Percentiles rank a stretch among this genome's conserved stretches.
phyloP scores from a whole-genome alignment of 2,888 invertebrate species.

The Drosophila rubida region DNA sequence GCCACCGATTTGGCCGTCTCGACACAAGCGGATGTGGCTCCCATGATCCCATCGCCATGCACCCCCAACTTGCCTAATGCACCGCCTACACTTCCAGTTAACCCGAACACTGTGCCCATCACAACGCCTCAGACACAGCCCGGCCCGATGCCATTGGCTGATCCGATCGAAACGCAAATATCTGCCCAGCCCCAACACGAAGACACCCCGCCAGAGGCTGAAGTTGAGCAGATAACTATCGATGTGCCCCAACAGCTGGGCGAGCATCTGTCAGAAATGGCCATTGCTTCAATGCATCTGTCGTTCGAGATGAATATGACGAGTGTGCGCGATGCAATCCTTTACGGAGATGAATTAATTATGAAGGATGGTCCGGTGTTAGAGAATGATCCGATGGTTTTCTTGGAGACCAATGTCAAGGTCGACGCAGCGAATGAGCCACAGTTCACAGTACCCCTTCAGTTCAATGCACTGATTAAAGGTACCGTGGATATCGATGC shows the following conservation, averaged over 20 bases:
- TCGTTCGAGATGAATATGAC: constrained; percentile 81
- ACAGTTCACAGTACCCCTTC: constrained; percentile 59
- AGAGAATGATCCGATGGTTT: constrained; percentile 44
- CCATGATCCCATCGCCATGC: constrained; percentile 21
- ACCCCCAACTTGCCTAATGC: constrained; percentile 17
- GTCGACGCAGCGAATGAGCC: constrained; percentile 18
- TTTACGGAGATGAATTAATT: constrained; percentile 5
- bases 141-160: constrained; percentile 14
- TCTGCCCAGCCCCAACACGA: constrained; percentile 10
- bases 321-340: constrained; percentile 67
- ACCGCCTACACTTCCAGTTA: constrained; percentile 7
- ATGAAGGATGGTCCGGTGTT: background rate
- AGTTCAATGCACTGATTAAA: constrained; percentile 74
- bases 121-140: constrained; percentile 31
- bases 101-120: constrained; percentile 18
- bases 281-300: constrained; percentile 77
- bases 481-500: constrained; percentile 73
- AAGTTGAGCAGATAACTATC: constrained; percentile 45
- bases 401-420: constrained; percentile 60
- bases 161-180: constrained; percentile 37
- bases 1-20: background rate
- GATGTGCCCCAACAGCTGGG: constrained; percentile 58
- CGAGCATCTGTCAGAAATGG: constrained; percentile 60
- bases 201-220: background rate
- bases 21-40: constrained; percentile 20